Evolutionary conservation across 2,113 vertebrate species (phyloP).

Genomic region (Indicator maculatus): DNA sequence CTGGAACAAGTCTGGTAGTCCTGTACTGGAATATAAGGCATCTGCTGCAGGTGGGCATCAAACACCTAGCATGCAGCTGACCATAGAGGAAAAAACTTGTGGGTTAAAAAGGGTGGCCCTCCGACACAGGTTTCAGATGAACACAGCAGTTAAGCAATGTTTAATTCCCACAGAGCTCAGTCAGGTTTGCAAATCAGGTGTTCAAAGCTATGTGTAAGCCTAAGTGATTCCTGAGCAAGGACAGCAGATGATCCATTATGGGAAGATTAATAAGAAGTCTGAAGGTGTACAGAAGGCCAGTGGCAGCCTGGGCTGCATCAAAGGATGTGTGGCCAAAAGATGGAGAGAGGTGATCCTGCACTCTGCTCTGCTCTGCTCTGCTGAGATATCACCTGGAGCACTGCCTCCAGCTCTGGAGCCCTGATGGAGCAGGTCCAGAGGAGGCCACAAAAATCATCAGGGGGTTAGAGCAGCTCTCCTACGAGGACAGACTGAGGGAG

Average conservation of each 20-base stretch:
- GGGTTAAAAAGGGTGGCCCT: background rate
- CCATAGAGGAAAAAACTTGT: background rate
- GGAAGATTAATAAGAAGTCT: background rate
- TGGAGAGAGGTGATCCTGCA: too few relatives aligned
- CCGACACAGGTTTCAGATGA: background rate
- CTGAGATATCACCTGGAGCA: too few relatives aligned
- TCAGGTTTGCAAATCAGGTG: background rate
- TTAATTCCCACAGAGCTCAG: background rate
- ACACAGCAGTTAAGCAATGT: background rate
- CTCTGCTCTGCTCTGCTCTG: too few relatives aligned
- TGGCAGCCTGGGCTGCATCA: too few relatives aligned
- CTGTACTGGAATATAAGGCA: background rate
- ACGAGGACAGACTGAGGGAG: too few relatives aligned
- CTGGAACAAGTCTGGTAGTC: background rate
- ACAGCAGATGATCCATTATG: rapidly evolving
- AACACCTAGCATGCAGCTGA: background rate
- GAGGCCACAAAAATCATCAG: too few relatives aligned
- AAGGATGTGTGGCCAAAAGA: too few relatives aligned
- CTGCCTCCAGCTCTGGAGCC: too few relatives aligned
- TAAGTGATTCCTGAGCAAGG: background rate
- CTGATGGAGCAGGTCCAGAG: too few relatives aligned
- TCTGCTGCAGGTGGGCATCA: background rate
- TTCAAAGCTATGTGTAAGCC: background rate
- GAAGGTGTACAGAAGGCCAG: too few relatives aligned
- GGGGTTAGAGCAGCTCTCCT: too few relatives aligned